Percentiles rank a stretch among this genome's conserved stretches.
phyloP scores from a whole-genome alignment of 2,113 vertebrate genomes.

The Sinocyclocheilus rhinocerous region DNA sequence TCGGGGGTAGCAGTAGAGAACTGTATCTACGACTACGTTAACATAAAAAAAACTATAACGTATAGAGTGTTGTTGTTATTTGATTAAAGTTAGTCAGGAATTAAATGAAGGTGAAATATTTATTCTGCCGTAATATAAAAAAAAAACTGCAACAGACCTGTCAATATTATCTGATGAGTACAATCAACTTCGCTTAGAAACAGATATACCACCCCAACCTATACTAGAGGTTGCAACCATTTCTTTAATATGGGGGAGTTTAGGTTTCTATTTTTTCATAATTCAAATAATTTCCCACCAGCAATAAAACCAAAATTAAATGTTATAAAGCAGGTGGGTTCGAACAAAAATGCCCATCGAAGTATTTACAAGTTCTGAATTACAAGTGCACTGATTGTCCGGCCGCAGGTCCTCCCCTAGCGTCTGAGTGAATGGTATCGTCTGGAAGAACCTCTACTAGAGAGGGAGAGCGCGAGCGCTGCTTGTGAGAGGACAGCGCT shows the following conservation, averaged over 20 bases:
- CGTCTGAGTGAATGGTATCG: conserved; percentile 59
- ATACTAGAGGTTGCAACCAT: conserved; percentile 62
- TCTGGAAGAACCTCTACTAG: conserved; percentile 73
- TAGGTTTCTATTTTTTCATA: background rate
- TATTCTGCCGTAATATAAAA: background rate
- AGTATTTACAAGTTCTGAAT: background rate
- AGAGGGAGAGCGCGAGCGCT: conserved; percentile 58
- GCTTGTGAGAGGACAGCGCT: conserved; percentile 58
- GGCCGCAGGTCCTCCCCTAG: conserved; percentile 41
- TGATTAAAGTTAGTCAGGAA: background rate
- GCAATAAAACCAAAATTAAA: background rate
- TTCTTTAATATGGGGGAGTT: conserved; percentile 44
- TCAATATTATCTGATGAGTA: conserved; percentile 10
- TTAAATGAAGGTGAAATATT: background rate
- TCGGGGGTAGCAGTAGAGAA: background rate
- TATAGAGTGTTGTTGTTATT: background rate
- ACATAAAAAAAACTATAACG: background rate
- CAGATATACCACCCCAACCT: conserved; percentile 62
- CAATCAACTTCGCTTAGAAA: conserved; percentile 59
- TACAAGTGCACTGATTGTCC: background rate
- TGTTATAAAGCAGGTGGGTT: background rate
- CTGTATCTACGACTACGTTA: background rate
- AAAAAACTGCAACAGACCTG: background rate
- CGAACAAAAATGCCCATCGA: background rate
- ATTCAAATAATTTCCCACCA: accelerated